phyloP scores from a whole-genome alignment of 2,797 vertebrate species.

The Anisognathus igniventris region DNA sequence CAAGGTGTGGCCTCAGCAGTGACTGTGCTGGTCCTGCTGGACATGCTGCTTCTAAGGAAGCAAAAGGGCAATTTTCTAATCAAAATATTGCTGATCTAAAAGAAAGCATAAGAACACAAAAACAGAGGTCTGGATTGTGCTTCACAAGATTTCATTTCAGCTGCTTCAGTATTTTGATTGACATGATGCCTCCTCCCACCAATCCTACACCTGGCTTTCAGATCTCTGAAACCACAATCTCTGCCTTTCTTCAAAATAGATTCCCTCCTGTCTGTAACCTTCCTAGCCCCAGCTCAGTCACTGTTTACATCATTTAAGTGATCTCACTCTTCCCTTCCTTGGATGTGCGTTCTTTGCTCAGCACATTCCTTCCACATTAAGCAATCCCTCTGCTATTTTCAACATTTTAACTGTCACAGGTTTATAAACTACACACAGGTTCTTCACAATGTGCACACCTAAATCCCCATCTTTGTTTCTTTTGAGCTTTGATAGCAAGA shows the following conservation, averaged over 20 bases:
- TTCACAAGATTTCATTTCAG: neutral
- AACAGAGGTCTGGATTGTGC: neutral
- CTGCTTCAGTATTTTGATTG: neutral
- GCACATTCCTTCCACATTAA: constrained; percentile 27
- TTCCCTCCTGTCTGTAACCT: neutral
- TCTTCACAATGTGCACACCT: neutral
- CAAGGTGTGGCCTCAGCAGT: accelerated
- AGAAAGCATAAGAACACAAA: neutral
- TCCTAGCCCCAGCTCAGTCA: neutral
- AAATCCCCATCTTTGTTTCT: neutral
- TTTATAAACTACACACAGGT: neutral
- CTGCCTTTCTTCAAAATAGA: neutral
- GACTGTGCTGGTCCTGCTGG: neutral
- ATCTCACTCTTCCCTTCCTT: neutral
- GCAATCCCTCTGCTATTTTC: neutral
- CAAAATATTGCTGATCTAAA: neutral
- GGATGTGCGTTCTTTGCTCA: neutral
- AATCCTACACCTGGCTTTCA: neutral
- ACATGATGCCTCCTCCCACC: neutral
- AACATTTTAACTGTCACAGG: neutral
- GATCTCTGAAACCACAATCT: neutral
- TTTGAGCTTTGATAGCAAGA: neutral
- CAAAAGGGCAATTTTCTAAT: neutral
- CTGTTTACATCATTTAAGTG: neutral
- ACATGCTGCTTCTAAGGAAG: neutral